Conservation (phyloP, 2,888 invertebrate genomes). For the Abrostola triplasia region DNA sequence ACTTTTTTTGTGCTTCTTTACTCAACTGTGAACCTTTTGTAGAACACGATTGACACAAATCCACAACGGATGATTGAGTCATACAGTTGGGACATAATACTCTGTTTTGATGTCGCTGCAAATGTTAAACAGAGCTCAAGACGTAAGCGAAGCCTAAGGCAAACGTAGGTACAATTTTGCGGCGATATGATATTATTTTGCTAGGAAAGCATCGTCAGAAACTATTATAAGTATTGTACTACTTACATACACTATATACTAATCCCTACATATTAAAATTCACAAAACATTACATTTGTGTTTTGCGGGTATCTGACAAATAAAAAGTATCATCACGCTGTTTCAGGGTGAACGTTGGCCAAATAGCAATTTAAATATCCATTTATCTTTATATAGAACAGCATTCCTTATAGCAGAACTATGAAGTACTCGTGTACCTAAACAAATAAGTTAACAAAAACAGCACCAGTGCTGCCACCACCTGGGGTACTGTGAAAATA, state of each 20-base stretch:
- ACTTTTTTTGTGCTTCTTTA: conserved; percentile 37
- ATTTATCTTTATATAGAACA: not conserved
- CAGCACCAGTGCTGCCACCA: not conserved
- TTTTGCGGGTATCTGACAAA: no score
- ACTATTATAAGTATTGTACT: no score
- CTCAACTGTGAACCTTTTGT: conserved; percentile 45
- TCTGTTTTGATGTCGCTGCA: not conserved
- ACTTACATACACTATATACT: no score
- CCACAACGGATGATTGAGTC: conserved; percentile 17
- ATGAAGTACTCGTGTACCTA: not conserved
- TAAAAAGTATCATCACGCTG: no score
- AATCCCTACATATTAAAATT: no score
- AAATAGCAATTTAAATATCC: not conserved
- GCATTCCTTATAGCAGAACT: not conserved
- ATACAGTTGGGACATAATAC: conserved; percentile 4
- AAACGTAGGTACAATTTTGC: no score
- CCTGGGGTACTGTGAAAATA: conserved; percentile 24
- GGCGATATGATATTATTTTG: no score
- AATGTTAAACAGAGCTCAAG: no score
- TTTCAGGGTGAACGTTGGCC: no score
- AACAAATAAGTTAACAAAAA: not conserved
- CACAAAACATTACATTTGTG: no score
- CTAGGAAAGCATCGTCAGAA: no score
- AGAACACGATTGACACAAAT: conserved; percentile 29
- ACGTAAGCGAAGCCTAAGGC: no score